phyloP scores from a whole-genome alignment of 92 coral and sea anemone genomes.

The Pocillopora grandis region DNA sequence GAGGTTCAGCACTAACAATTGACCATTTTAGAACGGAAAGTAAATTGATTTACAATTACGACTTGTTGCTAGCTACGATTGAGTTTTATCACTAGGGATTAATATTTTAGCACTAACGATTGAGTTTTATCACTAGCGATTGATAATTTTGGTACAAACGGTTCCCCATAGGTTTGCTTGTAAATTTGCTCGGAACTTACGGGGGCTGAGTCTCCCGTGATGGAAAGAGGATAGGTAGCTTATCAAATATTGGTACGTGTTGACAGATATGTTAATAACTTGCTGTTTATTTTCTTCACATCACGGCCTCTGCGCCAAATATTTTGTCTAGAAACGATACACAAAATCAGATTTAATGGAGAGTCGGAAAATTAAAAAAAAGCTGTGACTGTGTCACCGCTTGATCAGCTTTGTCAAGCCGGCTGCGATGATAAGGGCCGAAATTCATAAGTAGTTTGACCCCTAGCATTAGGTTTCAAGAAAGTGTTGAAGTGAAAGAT shows the following conservation, averaged over 20 bases:
- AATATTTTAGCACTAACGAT: no score
- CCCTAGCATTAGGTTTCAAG: slow-evolving; percentile 31
- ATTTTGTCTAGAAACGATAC: no score
- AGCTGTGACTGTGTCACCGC: neutral
- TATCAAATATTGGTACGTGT: neutral
- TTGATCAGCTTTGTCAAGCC: neutral
- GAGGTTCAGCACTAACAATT: no score
- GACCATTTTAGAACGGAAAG: no score
- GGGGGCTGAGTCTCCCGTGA: neutral
- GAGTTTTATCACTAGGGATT: no score
- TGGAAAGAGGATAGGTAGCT: neutral
- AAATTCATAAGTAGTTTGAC: neutral
- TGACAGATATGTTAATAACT: neutral
- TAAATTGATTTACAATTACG: no score
- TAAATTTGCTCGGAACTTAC: no score
- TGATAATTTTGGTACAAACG: no score
- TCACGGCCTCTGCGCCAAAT: neutral
- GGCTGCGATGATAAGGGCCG: neutral
- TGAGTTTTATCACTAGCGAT: no score
- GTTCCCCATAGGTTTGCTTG: no score
- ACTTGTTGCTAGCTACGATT: no score
- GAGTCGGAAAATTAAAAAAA: neutral
- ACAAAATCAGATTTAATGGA: no score
- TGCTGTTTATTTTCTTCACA: neutral
- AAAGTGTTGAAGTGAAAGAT: slow-evolving; percentile 19